Evolutionary conservation across 2,797 vertebrate species (phyloP).

Genomic region (Pyrocephalus nanus): DNA sequence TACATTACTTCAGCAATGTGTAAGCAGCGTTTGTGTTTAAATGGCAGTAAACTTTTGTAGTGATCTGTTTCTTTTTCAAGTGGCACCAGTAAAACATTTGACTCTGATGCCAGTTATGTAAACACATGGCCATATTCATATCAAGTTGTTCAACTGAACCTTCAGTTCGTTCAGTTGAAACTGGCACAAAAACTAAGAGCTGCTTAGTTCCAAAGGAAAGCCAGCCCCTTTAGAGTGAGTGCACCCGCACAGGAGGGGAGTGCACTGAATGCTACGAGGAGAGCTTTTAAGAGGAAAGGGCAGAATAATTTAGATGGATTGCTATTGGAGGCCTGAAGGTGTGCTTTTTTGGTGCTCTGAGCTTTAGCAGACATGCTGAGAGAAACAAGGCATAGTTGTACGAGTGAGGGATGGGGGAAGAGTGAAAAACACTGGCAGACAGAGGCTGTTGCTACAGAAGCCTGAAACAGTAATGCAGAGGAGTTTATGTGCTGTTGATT

Average conservation of each 20-base stretch:
- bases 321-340: background rate
- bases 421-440: background rate
- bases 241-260: background rate
- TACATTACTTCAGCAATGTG: background rate
- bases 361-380: background rate
- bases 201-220: background rate
- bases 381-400: background rate
- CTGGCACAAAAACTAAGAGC: background rate
- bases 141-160: background rate
- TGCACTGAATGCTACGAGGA: background rate
- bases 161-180: background rate
- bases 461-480: background rate
- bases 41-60: background rate
- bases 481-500: background rate
- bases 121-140: background rate
- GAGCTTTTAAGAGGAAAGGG: background rate
- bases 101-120: background rate
- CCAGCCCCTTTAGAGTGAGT: background rate
- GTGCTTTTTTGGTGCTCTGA: background rate
- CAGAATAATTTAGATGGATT: background rate
- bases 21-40: background rate
- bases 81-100: background rate
- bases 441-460: background rate
- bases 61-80: background rate
- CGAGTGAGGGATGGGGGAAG: rapidly evolving